Conservation (phyloP, 2,888 invertebrate genomes). For the Lycophotia porphyrea region DNA sequence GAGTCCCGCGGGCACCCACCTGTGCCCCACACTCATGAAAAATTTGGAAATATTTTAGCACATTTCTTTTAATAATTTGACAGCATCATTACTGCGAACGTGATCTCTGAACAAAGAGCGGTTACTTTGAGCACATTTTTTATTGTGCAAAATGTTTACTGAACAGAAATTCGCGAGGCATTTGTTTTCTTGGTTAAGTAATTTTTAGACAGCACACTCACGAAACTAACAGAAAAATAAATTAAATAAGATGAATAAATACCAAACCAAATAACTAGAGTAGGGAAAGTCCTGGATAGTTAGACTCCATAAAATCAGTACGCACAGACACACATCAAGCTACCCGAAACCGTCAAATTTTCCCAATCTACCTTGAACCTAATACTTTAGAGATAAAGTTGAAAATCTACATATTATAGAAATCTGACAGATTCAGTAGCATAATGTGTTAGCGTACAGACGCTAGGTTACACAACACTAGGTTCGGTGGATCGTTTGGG, state of each 20-base stretch:
- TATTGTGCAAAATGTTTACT: slow-evolving; percentile 35
- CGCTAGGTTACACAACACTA: no score
- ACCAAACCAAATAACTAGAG: not conserved
- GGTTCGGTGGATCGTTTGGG: no score
- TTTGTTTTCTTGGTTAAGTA: slow-evolving; percentile 21
- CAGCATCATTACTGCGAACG: slow-evolving; percentile 77
- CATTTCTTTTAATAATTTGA: slow-evolving; percentile 78
- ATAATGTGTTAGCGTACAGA: no score
- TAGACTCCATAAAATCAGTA: not conserved
- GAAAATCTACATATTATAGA: no score
- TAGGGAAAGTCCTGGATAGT: not conserved
- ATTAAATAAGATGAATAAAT: not conserved
- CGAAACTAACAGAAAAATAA: not conserved
- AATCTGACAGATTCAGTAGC: no score
- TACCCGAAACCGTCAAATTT: no score
- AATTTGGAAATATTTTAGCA: slow-evolving; percentile 78
- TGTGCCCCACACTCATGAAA: slow-evolving; percentile 79
- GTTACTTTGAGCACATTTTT: slow-evolving; percentile 70
- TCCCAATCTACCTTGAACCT: no score
- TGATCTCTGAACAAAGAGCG: slow-evolving; percentile 77
- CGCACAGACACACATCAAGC: no score
- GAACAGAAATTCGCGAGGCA: slow-evolving; percentile 22
- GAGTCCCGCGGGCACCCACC: slow-evolving; percentile 85
- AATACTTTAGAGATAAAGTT: no score
- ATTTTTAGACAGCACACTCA: not conserved